phyloP scores from a whole-genome alignment of 2,113 vertebrate genomes.

The Platysternon megacephalum region DNA sequence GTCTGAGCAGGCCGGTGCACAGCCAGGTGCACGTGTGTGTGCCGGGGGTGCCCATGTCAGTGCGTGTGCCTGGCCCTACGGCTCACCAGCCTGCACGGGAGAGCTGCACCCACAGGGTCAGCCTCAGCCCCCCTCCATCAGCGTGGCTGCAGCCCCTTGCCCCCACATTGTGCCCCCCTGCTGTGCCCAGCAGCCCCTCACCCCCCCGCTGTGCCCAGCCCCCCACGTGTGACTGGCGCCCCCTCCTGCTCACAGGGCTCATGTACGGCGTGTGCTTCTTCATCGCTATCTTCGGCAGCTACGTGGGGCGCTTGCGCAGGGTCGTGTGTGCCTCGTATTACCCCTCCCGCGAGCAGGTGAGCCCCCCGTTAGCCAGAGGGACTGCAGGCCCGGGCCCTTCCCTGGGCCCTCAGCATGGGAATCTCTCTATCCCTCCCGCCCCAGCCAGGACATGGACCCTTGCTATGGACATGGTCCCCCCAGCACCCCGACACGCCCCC shows the following conservation, averaged over 20 bases:
- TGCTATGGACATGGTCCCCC: too few species aligned
- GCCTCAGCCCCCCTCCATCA: not conserved
- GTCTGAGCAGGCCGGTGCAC: too few species aligned
- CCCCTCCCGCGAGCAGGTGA: constrained; percentile 85
- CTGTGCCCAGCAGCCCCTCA: not conserved
- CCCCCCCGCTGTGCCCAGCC: fast-evolving
- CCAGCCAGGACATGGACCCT: not conserved
- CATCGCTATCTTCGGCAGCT: constrained; percentile 74
- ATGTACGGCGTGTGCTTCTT: constrained; percentile 84
- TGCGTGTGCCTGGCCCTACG: too few species aligned
- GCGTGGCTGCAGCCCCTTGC: too few species aligned
- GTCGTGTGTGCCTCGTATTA: constrained; percentile 83
- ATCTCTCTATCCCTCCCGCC: fast-evolving
- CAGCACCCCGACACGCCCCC: not conserved
- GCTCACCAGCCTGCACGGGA: not conserved
- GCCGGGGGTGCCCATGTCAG: too few species aligned
- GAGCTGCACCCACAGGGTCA: not conserved
- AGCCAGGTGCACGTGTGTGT: not conserved
- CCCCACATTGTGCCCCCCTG: fast-evolving
- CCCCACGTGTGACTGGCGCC: fast-evolving
- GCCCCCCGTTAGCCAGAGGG: not conserved
- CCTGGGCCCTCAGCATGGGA: fast-evolving
- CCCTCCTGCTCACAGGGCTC: constrained; percentile 74
- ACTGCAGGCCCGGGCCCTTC: not conserved
- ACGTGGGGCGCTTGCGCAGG: constrained; percentile 80